Evolutionary conservation across 2,113 vertebrate species (phyloP).

Genomic region (Peromyscus leucopus): DNA sequence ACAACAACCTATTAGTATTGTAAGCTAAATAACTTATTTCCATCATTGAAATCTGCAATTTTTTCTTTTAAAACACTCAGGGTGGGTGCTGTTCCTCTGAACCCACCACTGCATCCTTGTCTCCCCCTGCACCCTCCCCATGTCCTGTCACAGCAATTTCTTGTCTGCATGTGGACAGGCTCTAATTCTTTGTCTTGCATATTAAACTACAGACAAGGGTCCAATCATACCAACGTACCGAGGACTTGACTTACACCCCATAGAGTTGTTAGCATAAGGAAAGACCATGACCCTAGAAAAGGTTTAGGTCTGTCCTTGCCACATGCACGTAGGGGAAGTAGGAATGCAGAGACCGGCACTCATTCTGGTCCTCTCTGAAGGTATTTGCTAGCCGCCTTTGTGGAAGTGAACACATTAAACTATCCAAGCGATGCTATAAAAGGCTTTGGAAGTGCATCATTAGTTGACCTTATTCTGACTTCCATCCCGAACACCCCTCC

Average conservation of each 20-base stretch:
- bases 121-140: not conserved
- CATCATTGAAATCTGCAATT: not conserved
- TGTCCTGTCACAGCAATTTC: not conserved
- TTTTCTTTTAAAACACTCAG: not conserved
- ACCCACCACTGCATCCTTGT: not conserved
- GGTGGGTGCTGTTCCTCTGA: not conserved
- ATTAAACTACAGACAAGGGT: not conserved
- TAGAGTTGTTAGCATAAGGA: conserved; percentile 2
- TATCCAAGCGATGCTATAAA: not conserved
- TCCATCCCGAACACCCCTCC: not conserved
- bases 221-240: not conserved
- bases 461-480: conserved; percentile 3
- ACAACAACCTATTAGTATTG: not conserved
- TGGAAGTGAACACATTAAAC: not conserved
- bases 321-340: not conserved
- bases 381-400: not conserved
- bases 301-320: not conserved
- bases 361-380: not conserved
- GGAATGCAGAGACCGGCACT: not conserved
- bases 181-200: not conserved
- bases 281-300: not conserved
- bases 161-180: not conserved
- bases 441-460: not conserved
- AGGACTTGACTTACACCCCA: not conserved
- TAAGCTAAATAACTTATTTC: not conserved